phyloP scores from a whole-genome alignment of 1,140 invertebrate genomes.

The Ceratina japonica region DNA sequence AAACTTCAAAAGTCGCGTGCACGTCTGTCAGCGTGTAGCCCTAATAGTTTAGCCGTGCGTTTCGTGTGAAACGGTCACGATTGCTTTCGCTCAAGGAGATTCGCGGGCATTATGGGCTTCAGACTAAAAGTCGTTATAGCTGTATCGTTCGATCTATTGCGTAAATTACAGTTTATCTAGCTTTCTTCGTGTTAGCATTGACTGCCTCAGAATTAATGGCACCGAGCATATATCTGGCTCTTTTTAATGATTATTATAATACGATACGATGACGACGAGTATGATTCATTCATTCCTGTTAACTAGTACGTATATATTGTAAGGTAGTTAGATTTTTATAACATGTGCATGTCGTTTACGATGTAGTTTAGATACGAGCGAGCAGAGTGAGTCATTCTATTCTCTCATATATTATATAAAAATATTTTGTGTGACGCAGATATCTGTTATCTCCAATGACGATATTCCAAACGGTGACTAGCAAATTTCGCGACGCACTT shows the following conservation, averaged over 20 bases:
- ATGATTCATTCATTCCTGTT: too few species aligned
- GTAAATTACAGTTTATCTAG: constrained; percentile 52
- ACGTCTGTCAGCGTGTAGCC: constrained; percentile 59
- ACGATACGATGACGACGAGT: not conserved
- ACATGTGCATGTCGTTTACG: not conserved
- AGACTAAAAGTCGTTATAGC: constrained; percentile 58
- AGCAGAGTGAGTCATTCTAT: not conserved
- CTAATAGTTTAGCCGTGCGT: constrained; percentile 54
- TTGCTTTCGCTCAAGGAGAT: constrained; percentile 64
- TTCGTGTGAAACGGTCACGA: constrained; percentile 55
- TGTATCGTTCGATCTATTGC: constrained; percentile 54
- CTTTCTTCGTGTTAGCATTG: constrained; percentile 48
- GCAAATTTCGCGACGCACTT: not conserved
- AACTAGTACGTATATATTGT: too few species aligned
- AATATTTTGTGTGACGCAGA: not conserved
- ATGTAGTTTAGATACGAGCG: not conserved
- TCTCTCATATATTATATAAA: not conserved
- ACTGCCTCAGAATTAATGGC: constrained; percentile 9
- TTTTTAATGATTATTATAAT: constrained; percentile 1
- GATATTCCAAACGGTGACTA: not conserved
- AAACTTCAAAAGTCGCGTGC: constrained; percentile 66
- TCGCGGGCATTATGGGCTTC: constrained; percentile 56
- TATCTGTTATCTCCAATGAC: not conserved
- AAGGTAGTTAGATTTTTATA: not conserved
- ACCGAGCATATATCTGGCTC: not conserved